These are phyloP conservation scores for Megalurothrips usitatus DNA, from an alignment of 2,888 invertebrate genomes.

Conservation along the genomic window DNA sequence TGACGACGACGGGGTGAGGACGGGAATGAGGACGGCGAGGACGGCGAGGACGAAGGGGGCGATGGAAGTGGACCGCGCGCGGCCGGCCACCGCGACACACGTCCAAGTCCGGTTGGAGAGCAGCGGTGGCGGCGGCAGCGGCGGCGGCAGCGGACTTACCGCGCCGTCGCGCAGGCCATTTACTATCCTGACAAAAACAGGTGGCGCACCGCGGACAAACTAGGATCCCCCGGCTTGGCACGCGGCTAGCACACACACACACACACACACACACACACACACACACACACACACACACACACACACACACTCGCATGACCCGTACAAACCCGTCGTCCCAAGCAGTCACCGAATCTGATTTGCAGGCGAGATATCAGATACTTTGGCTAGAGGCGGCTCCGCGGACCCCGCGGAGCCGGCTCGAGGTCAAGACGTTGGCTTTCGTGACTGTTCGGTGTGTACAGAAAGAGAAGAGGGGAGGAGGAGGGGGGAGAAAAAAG, in stretches of 20 bases:
- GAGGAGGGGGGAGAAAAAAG: background rate
- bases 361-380: background rate
- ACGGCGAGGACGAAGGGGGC: background rate
- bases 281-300: too few species aligned
- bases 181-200: slow-evolving; percentile 22
- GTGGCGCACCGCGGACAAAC: background rate
- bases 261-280: too few species aligned
- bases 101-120: background rate
- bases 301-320: too few species aligned
- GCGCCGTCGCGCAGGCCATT: background rate
- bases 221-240: background rate
- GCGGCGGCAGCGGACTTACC: too few species aligned
- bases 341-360: background rate
- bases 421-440: background rate
- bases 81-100: background rate
- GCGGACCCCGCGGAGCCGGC: background rate
- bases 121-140: background rate
- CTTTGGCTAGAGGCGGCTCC: background rate
- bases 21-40: background rate
- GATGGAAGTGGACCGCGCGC: background rate
- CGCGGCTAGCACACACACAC: too few species aligned
- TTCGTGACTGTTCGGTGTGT: too few species aligned
- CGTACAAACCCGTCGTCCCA: too few species aligned
- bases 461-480: background rate
- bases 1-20: background rate